Conservation (phyloP, 1,140 invertebrate species). For the Tetraneura akinire region DNA sequence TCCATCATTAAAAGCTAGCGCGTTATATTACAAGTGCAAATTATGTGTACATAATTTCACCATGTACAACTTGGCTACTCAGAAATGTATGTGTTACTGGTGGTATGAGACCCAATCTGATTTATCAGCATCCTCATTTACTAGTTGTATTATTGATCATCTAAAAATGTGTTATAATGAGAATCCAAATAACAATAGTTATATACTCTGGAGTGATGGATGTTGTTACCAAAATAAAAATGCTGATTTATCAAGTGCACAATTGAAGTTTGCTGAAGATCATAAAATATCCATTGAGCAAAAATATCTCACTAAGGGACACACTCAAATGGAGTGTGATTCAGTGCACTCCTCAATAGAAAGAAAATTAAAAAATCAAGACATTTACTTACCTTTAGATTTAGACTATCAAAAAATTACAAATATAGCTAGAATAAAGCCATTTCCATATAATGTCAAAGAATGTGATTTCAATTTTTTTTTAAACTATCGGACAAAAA, state of each 20-base stretch:
- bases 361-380: constrained; percentile 44
- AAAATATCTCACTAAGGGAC: constrained; percentile 57
- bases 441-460: constrained; percentile 52
- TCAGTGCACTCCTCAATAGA: constrained; percentile 54
- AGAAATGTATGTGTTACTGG: constrained; percentile 58
- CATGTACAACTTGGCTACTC: constrained; percentile 59
- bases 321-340: constrained; percentile 58
- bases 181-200: constrained; percentile 36
- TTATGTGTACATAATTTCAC: constrained; percentile 60
- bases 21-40: constrained; percentile 57
- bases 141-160: constrained; percentile 52
- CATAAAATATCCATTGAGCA: constrained; percentile 55
- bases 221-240: constrained; percentile 57
- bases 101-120: constrained; percentile 59
- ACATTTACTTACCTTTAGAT: neutral
- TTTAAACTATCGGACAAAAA: constrained; percentile 48
- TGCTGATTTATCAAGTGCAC: constrained; percentile 55
- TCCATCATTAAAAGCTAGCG: constrained; percentile 3
- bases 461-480: constrained; percentile 53
- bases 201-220: constrained; percentile 56
- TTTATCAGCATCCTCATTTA: constrained; percentile 59
- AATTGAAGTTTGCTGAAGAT: constrained; percentile 52
- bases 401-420: neutral
- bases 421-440: constrained; percentile 25
- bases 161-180: constrained; percentile 13